A percentile compares a stretch with the other conserved stretches of the same genome.
These are phyloP conservation scores for Ceyx margarethae DNA, from an alignment of 2,113 vertebrate genomes.

Conservation along the genomic window DNA sequence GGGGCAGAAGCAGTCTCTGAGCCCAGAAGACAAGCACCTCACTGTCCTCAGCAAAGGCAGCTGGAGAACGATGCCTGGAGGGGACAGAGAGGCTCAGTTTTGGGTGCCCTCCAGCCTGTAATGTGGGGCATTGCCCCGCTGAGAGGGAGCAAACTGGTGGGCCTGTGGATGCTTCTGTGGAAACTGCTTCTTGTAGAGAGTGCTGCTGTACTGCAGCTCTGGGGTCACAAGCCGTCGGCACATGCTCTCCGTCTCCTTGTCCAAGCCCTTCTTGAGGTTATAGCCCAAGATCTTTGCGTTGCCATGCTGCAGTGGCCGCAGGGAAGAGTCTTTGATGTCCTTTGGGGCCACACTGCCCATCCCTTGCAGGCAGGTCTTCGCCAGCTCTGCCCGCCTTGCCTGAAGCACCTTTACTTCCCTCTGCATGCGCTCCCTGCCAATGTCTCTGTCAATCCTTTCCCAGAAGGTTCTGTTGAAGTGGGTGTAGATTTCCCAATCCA, in stretches of 20 bases:
- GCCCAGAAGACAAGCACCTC: not conserved
- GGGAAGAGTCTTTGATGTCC: slow-evolving; percentile 64
- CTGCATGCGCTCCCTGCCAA: slow-evolving; percentile 70
- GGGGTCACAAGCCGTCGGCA: slow-evolving; percentile 80
- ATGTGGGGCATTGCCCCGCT: too few species aligned
- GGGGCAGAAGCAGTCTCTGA: not conserved
- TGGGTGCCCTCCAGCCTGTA: not conserved
- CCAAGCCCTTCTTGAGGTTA: slow-evolving; percentile 76
- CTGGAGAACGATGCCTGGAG: not conserved
- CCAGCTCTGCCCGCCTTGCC: slow-evolving; percentile 52
- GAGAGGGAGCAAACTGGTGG: not conserved
- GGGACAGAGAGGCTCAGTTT: not conserved
- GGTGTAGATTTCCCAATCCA: slow-evolving; percentile 83
- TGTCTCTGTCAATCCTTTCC: slow-evolving; percentile 65
- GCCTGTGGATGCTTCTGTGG: not conserved
- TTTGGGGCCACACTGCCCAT: slow-evolving; percentile 68
- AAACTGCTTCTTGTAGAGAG: slow-evolving; percentile 76
- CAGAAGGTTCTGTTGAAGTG: slow-evolving; percentile 86
- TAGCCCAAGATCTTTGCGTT: slow-evolving; percentile 80
- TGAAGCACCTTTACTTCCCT: slow-evolving; percentile 71
- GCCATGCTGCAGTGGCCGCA: slow-evolving; percentile 79
- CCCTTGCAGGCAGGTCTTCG: slow-evolving; percentile 72
- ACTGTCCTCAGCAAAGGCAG: not conserved
- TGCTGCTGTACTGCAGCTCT: slow-evolving; percentile 79
- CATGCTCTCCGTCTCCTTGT: not conserved